Base-by-base conservation (phyloP, 2,888 invertebrate species). In the Dione vanillae region DNA sequence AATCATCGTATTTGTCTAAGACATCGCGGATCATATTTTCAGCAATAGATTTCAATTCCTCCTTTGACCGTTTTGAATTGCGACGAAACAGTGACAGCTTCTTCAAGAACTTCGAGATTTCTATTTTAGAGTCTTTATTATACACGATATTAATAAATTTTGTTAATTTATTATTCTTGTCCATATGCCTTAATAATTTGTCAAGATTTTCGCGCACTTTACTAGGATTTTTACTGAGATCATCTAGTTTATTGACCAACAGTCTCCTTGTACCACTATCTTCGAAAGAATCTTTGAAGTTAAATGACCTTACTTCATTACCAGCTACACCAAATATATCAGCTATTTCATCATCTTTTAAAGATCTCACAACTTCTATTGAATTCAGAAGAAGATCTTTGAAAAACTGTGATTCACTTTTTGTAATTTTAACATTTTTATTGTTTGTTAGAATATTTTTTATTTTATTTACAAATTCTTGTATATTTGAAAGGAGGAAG, bases 121-220 rank as follows among this genome's bases (percentile, higher is more conserved):
- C 82, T 0, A 54, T 11, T 2, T 65, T 67, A 0, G 79, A 67
- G 8, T 81, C 78, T 5, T 70, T 71, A 40, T 59, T 75, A 65
- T 85, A 88, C 11, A 88, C 72, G 0, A 84, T 80, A 74, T 90
- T 82, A 0, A 87, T 68, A 19, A 83, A 83, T 10, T 73, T 69
- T 0, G 66, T 35, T n/a, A 75, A 69, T 12, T 72, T 72, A 27
- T 76, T 75, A 16, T 76, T 56, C 2, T 75, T 19, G 14, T 75
- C 65, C 1, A 88, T 14, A 0, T 65, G 43, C 0, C 66, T 47
- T 0, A 75, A 37, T 0, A 79, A 14, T 1, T 65, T 9, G 10
- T 81, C 73, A 3, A 89, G 43, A 6, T 70, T 45, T 1, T 65
- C 47, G 45, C 79, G 82, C 0, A 85, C 75, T 2, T 75, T 66